phyloP scores from a whole-genome alignment of 2,113 vertebrate genomes.

The Dolichallabes microphthalmus region DNA sequence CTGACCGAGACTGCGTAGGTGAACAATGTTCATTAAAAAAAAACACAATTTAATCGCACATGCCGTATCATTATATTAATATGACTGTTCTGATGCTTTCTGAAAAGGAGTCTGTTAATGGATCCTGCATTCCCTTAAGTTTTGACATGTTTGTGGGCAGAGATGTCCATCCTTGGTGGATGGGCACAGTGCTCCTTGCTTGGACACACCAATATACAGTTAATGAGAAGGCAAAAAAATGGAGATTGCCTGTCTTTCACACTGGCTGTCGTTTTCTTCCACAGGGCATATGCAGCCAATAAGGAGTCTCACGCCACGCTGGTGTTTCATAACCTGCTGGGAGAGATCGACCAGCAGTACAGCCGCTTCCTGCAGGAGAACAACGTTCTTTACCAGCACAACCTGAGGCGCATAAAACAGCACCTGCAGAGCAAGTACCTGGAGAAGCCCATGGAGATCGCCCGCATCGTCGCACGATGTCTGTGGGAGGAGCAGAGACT shows the following conservation, averaged over 20 bases:
- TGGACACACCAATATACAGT: neutral
- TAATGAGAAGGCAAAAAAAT: constrained; percentile 8
- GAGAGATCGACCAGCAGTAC: constrained; percentile 98
- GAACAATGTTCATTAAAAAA: neutral
- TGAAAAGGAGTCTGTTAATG: neutral
- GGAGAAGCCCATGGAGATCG: constrained; percentile 98
- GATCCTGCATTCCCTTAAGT: neutral
- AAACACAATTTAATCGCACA: neutral
- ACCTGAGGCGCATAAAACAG: constrained; percentile 95
- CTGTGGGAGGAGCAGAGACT: constrained; percentile 94
- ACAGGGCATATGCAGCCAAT: constrained; percentile 92
- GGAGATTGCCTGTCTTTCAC: neutral
- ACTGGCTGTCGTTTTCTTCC: neutral
- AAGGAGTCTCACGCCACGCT: constrained; percentile 95
- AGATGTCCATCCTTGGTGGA: neutral
- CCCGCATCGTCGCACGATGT: constrained; percentile 93
- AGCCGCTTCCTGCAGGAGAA: constrained; percentile 98
- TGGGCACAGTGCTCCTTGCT: neutral
- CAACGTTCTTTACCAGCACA: constrained; percentile 97
- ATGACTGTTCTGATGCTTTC: neutral
- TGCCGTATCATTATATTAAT: neutral
- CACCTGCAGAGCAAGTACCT: constrained; percentile 97
- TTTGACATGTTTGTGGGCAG: neutral
- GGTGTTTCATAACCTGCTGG: constrained; percentile 97
- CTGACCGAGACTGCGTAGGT: neutral